Evolutionary conservation across 1,140 invertebrate genomes (phyloP).

Genomic region (Sweltsa coloradensis): DNA sequence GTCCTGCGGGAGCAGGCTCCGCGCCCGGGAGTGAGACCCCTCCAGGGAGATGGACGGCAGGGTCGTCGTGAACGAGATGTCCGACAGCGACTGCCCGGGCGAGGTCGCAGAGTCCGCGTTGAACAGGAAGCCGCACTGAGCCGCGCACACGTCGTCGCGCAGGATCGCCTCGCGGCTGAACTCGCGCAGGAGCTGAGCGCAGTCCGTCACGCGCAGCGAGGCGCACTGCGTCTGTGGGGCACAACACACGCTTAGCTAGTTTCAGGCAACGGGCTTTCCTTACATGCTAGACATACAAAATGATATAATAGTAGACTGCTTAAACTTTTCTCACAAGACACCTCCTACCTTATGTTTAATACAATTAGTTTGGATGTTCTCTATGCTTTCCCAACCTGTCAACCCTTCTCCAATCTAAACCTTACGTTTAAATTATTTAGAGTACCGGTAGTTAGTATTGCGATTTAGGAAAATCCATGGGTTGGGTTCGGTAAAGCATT

Average conservation of each 20-base stretch:
- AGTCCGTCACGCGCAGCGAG: slow-evolving; percentile 77
- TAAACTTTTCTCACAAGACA: too few species aligned
- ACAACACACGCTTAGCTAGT: slow-evolving; percentile 16
- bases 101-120: slow-evolving; percentile 26
- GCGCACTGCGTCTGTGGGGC: slow-evolving; percentile 78
- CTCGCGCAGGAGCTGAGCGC: slow-evolving; percentile 64
- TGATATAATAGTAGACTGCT: slow-evolving; percentile 15
- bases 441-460: too few species aligned
- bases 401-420: too few species aligned
- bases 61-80: slow-evolving; percentile 33
- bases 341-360: too few species aligned
- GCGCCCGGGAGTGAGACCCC: slow-evolving; percentile 20
- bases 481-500: too few species aligned
- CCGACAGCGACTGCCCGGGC: slow-evolving; percentile 25
- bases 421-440: too few species aligned
- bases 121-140: slow-evolving; percentile 65
- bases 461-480: too few species aligned
- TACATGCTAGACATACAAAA: background rate
- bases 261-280: too few species aligned
- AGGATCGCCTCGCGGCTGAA: slow-evolving; percentile 70
- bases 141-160: slow-evolving; percentile 76
- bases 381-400: too few species aligned
- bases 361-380: too few species aligned
- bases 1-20: slow-evolving; percentile 27
- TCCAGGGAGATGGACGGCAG: slow-evolving; percentile 17